These are phyloP conservation scores for Camponotus fellah DNA, from an alignment of 2,888 invertebrate species.

Conservation along the genomic window DNA sequence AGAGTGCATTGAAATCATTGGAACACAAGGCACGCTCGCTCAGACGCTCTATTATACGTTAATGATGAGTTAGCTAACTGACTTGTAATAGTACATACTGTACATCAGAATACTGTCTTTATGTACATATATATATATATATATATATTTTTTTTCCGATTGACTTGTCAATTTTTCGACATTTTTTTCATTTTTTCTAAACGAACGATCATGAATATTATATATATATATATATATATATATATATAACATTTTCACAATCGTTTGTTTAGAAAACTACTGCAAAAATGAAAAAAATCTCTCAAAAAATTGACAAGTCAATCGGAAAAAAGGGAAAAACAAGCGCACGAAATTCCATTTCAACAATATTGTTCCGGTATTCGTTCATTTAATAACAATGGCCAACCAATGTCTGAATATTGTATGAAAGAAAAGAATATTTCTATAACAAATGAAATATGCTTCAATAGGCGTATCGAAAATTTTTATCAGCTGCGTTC, in stretches of 20 bases:
- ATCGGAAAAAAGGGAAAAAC: background rate
- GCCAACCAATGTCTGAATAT: background rate
- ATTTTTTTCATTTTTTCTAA: slow-evolving; percentile 8
- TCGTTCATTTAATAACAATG: background rate
- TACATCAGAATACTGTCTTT: background rate
- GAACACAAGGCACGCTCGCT: slow-evolving; percentile 68
- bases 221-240: background rate
- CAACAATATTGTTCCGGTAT: background rate
- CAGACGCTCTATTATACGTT: slow-evolving; percentile 62
- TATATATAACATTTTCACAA: slow-evolving; percentile 1
- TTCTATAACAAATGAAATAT: slow-evolving; percentile 6
- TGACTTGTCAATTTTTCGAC: background rate
- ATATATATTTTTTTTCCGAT: too few species aligned
- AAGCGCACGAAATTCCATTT: slow-evolving; percentile 1
- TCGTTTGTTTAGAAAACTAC: background rate
- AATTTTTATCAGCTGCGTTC: slow-evolving; percentile 5
- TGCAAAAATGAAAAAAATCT: slow-evolving; percentile 6
- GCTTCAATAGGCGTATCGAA: slow-evolving; percentile 1
- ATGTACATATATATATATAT: background rate
- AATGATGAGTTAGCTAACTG: slow-evolving; percentile 57
- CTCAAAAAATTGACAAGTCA: background rate
- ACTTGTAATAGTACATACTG: slow-evolving; percentile 19
- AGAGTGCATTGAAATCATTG: slow-evolving; percentile 66
- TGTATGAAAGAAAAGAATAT: background rate
- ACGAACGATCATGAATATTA: background rate